These are phyloP conservation scores for Mobula birostris DNA, from an alignment of 2,113 vertebrate species.

Conservation along the genomic window DNA sequence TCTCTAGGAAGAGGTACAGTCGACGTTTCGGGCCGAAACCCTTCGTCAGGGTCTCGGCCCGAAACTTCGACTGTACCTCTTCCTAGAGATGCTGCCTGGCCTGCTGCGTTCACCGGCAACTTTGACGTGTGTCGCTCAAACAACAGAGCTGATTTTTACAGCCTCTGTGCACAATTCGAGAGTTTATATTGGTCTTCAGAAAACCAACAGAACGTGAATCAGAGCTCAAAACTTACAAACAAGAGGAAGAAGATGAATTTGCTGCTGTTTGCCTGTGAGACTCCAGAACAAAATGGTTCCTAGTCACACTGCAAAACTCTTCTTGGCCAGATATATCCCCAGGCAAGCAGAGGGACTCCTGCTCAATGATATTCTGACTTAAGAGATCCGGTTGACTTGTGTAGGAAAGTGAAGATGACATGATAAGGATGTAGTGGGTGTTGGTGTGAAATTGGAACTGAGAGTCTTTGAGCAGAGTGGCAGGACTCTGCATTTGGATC, in stretches of 20 bases:
- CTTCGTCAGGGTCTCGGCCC: too few species aligned
- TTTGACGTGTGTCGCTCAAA: too few species aligned
- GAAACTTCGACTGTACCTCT: too few species aligned
- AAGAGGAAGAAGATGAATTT: background rate
- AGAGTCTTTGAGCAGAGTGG: background rate
- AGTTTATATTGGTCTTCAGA: background rate
- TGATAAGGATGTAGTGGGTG: background rate
- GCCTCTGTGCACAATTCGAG: background rate
- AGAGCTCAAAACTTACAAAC: background rate
- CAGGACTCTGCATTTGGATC: background rate
- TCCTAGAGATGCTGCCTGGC: too few species aligned
- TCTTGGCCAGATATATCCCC: too few species aligned
- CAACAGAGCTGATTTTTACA: too few species aligned
- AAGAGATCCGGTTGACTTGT: background rate
- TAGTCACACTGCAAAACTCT: too few species aligned
- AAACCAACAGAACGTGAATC: background rate
- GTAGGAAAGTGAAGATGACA: background rate
- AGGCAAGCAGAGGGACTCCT: too few species aligned
- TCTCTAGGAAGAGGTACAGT: too few species aligned
- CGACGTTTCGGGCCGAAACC: too few species aligned
- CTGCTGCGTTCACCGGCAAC: too few species aligned
- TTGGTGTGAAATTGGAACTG: background rate
- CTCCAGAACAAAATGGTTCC: background rate
- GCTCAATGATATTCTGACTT: too few species aligned
- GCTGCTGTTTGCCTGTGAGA: background rate